These are phyloP conservation scores for Stegodyphus mimosarum DNA, from an alignment of 1,140 invertebrate species.

Conservation along the genomic window DNA sequence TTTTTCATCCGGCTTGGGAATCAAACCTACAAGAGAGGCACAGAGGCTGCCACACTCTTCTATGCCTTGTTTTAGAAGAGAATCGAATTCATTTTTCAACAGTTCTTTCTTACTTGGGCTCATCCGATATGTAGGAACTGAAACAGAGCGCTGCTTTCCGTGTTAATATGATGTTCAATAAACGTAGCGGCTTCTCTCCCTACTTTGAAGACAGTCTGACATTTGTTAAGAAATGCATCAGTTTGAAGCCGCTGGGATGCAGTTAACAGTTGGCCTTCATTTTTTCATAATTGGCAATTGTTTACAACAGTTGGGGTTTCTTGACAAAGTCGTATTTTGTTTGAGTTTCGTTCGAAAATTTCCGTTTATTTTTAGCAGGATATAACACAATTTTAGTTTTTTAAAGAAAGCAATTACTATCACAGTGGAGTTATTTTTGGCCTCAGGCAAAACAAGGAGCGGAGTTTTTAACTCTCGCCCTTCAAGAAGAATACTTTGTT, in stretches of 20 bases:
- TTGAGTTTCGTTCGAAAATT: background rate
- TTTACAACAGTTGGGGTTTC: background rate
- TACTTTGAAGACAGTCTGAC: background rate
- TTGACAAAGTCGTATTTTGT: constrained; percentile 1
- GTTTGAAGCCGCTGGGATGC: background rate
- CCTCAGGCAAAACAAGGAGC: background rate
- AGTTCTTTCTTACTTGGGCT: background rate
- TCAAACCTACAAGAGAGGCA: background rate
- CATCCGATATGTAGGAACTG: background rate
- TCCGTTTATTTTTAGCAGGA: background rate
- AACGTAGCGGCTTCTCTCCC: background rate
- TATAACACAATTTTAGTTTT: constrained; percentile 8
- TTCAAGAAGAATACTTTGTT: background rate
- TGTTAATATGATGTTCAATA: background rate
- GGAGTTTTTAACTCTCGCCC: background rate
- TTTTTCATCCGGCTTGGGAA: background rate
- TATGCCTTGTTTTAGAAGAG: background rate
- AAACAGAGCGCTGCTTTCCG: background rate
- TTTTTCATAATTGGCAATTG: background rate
- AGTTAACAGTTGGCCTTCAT: constrained; percentile 3
- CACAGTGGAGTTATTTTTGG: background rate
- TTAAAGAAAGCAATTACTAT: background rate
- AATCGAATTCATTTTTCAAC: background rate
- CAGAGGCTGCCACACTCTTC: background rate
- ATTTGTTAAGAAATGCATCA: background rate